Evolutionary conservation across 2,888 invertebrate species (phyloP), one percentile per base, ranked within the genome.

Genomic region (Lymantria dispar): DNA sequence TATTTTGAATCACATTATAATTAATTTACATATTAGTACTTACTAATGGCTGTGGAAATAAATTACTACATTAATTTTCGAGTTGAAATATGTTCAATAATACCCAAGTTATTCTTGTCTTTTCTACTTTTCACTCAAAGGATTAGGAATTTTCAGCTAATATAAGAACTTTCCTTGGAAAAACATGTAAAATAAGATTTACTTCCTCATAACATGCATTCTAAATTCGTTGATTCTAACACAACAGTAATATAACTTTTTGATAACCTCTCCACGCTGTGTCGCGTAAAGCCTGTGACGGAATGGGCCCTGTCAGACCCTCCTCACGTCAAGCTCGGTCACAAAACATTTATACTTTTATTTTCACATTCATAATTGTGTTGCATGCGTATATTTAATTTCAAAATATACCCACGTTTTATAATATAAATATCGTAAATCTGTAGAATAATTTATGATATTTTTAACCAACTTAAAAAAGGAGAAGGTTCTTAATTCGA

Each of bases 261-360:
- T 74, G 75, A 78, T 74, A 77, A 74, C 70, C 65, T 64, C 60
- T 64, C 62, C 56, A 60, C 56, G 64, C 68, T 60, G 61, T 70
- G 70, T 63, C 68, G 66, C 66, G 71, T 68, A 72, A 74, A 76
- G 74, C 76, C 76, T 72, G 73, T 69, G 74, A 74, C 72, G 72
- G 70, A 71, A 75, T 74, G 68, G 70, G 68, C 70, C 63, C 76
- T 78, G 85, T 85, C 85, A 81, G 68, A 85, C 85, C 85, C 83
- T 78, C 66, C 80, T 86, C 85, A 82, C 68, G 62, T 63, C 70
- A 69, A 55, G 70, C 72, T 73, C 72, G 70, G 74, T 74, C 72
- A 75, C 74, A 70, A 72, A 71, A 72, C 68, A 73, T 73, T 72
- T 68, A 71, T 72, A 62, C 52, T 72, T 70, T 70, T 66, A 64